A percentile compares a stretch with the other conserved stretches of the same genome.
phyloP scores from a whole-genome alignment of 2,888 invertebrate species.

The Nomada fabriciana region DNA sequence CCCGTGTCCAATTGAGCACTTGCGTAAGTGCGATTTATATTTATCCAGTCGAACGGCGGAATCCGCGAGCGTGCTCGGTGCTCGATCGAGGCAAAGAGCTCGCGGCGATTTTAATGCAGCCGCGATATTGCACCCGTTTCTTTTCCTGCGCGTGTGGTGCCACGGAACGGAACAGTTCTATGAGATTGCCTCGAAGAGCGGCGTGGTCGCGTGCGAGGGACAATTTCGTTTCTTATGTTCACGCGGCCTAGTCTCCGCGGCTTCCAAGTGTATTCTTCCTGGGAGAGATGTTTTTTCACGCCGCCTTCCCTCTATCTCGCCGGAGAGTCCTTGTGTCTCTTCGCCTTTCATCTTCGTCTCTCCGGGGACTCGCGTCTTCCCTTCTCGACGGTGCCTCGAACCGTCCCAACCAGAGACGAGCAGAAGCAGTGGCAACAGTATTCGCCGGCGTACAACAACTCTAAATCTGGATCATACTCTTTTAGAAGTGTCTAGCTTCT shows the following conservation, averaged over 20 bases:
- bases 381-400: slow-evolving; percentile 25
- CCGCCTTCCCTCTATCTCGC: slow-evolving; percentile 13
- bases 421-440: slow-evolving; percentile 64
- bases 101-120: slow-evolving; percentile 39
- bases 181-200: neutral
- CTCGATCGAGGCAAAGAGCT: slow-evolving; percentile 31
- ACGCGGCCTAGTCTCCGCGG: slow-evolving; percentile 54
- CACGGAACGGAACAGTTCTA: neutral
- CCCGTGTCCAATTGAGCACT: slow-evolving; percentile 58
- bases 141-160: neutral
- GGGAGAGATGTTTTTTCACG: slow-evolving; percentile 72
- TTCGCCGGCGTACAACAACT: slow-evolving; percentile 72
- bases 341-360: neutral
- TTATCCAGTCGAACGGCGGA: slow-evolving; percentile 47
- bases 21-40: slow-evolving; percentile 61
- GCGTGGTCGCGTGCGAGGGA: slow-evolving; percentile 22
- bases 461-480: slow-evolving; percentile 78
- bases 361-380: neutral
- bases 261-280: slow-evolving; percentile 73
- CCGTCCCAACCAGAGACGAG: slow-evolving; percentile 57
- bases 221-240: slow-evolving; percentile 31
- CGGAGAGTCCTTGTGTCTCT: slow-evolving; percentile 18
- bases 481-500: slow-evolving; percentile 76
- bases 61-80: slow-evolving; percentile 9
- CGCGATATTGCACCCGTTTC: neutral